Conservation (phyloP, 2,113 vertebrate genomes). For the Conger conger region DNA sequence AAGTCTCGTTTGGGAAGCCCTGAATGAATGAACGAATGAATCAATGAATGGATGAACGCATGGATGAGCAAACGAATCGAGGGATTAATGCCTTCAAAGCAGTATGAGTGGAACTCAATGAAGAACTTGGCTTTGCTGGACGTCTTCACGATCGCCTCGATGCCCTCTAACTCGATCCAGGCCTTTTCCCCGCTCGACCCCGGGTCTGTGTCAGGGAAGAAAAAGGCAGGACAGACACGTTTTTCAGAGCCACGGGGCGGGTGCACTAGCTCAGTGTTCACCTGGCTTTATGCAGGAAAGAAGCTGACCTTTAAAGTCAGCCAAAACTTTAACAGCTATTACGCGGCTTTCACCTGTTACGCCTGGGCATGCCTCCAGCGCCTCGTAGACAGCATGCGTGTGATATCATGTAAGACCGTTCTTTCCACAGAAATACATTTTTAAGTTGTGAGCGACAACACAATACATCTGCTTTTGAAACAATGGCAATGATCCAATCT, state of each 20-base stretch:
- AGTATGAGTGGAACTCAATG: constrained; percentile 81
- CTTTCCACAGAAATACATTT: too few relatives aligned
- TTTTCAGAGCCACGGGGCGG: not conserved
- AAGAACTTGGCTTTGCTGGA: constrained; percentile 82
- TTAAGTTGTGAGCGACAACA: too few relatives aligned
- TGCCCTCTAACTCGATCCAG: constrained; percentile 76
- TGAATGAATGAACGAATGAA: not conserved
- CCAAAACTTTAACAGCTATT: not conserved
- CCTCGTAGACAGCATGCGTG: too few relatives aligned
- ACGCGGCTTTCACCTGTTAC: not conserved
- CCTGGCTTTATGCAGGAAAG: not conserved
- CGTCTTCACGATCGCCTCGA: constrained; percentile 83
- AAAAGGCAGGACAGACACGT: not conserved
- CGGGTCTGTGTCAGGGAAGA: constrained; percentile 50
- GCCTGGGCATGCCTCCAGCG: too few relatives aligned
- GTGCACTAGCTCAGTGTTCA: not conserved
- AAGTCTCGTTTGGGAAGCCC: not conserved
- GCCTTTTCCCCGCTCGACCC: constrained; percentile 61
- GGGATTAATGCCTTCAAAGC: constrained; percentile 72
- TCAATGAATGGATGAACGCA: not conserved
- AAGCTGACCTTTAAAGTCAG: not conserved
- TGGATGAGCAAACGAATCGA: not conserved
- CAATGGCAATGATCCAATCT: too few relatives aligned
- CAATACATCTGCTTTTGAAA: too few relatives aligned
- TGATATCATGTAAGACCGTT: too few relatives aligned